These are phyloP conservation scores for Oscheius sp. DNA, from an alignment of 2,888 invertebrate species.

Conservation along the genomic window DNA sequence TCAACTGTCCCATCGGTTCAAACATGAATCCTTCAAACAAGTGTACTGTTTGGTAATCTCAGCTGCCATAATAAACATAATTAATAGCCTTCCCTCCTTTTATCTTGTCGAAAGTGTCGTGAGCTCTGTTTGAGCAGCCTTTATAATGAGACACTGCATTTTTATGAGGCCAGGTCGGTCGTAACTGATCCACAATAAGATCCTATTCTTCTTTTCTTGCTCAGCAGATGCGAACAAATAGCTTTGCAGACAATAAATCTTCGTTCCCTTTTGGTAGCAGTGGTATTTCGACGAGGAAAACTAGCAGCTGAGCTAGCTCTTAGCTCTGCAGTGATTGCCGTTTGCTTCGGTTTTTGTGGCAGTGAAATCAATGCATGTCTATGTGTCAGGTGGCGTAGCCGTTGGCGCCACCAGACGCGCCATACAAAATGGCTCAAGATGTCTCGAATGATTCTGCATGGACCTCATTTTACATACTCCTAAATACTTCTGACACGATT, in stretches of 20 bases:
- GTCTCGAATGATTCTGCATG: background rate
- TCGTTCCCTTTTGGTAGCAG: background rate
- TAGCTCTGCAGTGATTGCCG: slow-evolving; percentile 27
- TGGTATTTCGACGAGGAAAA: slow-evolving; percentile 1
- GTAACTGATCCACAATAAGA: slow-evolving; percentile 6
- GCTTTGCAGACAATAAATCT: background rate
- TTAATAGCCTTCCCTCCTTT: background rate
- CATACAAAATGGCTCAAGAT: slow-evolving; percentile 28
- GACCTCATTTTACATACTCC: background rate
- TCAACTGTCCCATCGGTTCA: slow-evolving; percentile 29
- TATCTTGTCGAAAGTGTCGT: slow-evolving; percentile 10
- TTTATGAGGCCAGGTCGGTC: slow-evolving; percentile 36
- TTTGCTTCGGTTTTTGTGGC: slow-evolving; percentile 37
- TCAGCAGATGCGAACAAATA: slow-evolving; percentile 6
- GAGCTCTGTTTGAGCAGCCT: slow-evolving; percentile 31
- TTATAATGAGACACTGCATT: slow-evolving; percentile 25
- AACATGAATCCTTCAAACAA: slow-evolving; percentile 33
- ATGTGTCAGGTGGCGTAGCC: slow-evolving; percentile 34
- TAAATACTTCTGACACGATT: too few species aligned
- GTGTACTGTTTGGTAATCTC: slow-evolving; percentile 39
- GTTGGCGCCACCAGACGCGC: slow-evolving; percentile 28
- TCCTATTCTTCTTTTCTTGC: background rate
- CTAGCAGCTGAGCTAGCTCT: slow-evolving; percentile 15
- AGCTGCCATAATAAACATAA: slow-evolving; percentile 9
- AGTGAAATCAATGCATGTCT: slow-evolving; percentile 38